Base-by-base conservation (phyloP, 2,113 vertebrate species). In the Aphyosemion australe region DNA sequence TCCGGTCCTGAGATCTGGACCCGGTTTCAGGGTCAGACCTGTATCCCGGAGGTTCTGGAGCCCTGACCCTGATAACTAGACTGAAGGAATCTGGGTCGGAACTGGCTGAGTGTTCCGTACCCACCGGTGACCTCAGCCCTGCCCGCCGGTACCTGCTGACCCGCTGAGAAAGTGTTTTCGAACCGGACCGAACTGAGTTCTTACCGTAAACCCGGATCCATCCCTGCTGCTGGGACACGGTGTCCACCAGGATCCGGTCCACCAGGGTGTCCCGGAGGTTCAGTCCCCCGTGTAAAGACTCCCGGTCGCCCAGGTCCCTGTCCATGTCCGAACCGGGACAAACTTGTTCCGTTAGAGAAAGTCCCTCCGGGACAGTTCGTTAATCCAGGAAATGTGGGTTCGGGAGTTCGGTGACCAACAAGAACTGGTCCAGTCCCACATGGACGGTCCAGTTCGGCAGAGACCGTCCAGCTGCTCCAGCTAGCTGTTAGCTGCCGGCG, bases 141-240 rank as follows among this genome's bases (percentile, higher is more conserved):
- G n/a, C n/a, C n/a, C n/a, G n/a, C n/a, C n/a, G n/a, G 55, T 64
- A 51, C 50, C 61, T 39, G 37, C 37, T 8, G 37, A 39, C 37
- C 37, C 37, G 37, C 37, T 39, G 37, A 39, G 8, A 39, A 39
- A 39, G 8, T 1, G 4, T 39, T 39, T 12, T 6, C 37, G 37
- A 9, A 43, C 41, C 47, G 13, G 41, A 12, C 26, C 6, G 21
- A 20, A 0, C 43, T 31, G 14, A 3, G 14, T 18, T 60, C 95
- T 94, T 88, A 97, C 96, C 96, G 78, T 95, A 94, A 48, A 97
- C 94, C 5, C 95, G 92, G 65, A 96, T 82, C 96, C 96, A 97
- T 74, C 96, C 95, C 85, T 97, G 96, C 53, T 94, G 95, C 88
- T 97, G 95, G 84, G 94, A 95, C 59, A 96, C 92, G 0, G 94